A percentile compares a stretch with the other conserved stretches of the same genome.
phyloP scores from a whole-genome alignment of 2,888 invertebrate genomes.

The Priocnemis perturbator region DNA sequence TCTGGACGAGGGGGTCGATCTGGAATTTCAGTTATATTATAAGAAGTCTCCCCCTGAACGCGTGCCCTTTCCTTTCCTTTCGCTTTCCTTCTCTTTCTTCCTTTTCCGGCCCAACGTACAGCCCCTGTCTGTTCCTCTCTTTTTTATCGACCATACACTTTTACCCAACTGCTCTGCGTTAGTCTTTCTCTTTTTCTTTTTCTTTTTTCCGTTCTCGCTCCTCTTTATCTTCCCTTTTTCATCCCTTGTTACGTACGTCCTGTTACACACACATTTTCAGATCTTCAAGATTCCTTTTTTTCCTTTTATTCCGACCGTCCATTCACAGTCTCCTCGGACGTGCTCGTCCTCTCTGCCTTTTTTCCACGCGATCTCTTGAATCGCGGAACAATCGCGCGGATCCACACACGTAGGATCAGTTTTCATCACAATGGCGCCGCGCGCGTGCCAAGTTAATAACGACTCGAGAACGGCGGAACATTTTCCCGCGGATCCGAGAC shows the following conservation, averaged over 20 bases:
- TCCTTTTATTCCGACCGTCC: background rate
- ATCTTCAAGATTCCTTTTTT: too few relatives aligned
- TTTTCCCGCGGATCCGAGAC: too few relatives aligned
- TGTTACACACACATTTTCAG: too few relatives aligned
- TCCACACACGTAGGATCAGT: slow-evolving; percentile 35
- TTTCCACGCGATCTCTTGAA: too few relatives aligned
- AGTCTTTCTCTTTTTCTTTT: too few relatives aligned
- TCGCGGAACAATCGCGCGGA: slow-evolving; percentile 16
- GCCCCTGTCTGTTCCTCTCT: too few relatives aligned
- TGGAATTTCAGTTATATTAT: slow-evolving; percentile 2
- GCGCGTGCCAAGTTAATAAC: slow-evolving; percentile 3
- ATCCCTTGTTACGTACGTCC: too few relatives aligned
- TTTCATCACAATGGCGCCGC: slow-evolving; percentile 39
- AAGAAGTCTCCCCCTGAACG: background rate
- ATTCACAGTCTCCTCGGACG: background rate
- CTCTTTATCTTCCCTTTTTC: too few relatives aligned
- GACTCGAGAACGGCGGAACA: too few relatives aligned
- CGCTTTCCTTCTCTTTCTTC: background rate
- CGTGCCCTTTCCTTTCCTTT: background rate
- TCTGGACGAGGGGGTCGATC: background rate
- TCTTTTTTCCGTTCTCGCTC: too few relatives aligned
- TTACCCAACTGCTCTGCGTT: too few relatives aligned
- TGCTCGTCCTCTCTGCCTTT: background rate
- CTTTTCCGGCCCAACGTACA: background rate
- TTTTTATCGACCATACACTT: too few relatives aligned